These are phyloP conservation scores for Thereva nobilitata DNA, from an alignment of 2,888 invertebrate species.

Conservation along the genomic window DNA sequence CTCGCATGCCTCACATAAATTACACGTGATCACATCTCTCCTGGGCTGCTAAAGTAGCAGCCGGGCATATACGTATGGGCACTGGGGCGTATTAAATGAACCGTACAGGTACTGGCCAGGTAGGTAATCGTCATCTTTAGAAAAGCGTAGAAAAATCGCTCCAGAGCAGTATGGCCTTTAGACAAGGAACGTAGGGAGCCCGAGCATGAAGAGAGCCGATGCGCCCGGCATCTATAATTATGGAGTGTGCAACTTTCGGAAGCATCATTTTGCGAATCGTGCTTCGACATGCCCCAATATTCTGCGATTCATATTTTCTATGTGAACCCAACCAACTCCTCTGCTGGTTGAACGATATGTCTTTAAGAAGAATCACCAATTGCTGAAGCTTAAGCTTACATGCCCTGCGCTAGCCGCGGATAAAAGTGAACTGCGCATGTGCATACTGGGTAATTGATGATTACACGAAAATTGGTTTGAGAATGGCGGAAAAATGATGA, in stretches of 20 bases:
- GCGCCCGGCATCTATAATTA: constrained; percentile 27
- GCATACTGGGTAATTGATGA: constrained; percentile 34
- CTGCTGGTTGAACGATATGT: constrained; percentile 25
- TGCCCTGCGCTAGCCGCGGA: background rate
- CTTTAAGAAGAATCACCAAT: constrained; percentile 24
- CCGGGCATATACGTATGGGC: constrained; percentile 22
- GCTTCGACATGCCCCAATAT: constrained; percentile 37
- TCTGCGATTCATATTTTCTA: constrained; percentile 31
- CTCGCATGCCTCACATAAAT: constrained; percentile 33
- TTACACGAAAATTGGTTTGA: constrained; percentile 29
- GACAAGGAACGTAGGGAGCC: background rate
- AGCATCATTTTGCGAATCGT: constrained; percentile 37
- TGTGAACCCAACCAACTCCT: constrained; percentile 16
- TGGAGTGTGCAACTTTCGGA: constrained; percentile 31
- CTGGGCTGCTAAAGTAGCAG: background rate
- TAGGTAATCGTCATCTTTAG: constrained; percentile 33
- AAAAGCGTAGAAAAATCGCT: constrained; percentile 32
- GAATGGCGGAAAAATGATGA: constrained; percentile 17
- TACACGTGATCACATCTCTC: constrained; percentile 21
- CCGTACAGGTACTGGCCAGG: constrained; percentile 21
- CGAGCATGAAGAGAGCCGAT: constrained; percentile 5
- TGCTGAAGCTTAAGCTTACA: background rate
- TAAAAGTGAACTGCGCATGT: constrained; percentile 17
- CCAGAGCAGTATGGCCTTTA: constrained; percentile 19
- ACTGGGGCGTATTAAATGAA: constrained; percentile 29